These are phyloP conservation scores for Noctua comes DNA, from an alignment of 2,888 invertebrate species.

Conservation along the genomic window DNA sequence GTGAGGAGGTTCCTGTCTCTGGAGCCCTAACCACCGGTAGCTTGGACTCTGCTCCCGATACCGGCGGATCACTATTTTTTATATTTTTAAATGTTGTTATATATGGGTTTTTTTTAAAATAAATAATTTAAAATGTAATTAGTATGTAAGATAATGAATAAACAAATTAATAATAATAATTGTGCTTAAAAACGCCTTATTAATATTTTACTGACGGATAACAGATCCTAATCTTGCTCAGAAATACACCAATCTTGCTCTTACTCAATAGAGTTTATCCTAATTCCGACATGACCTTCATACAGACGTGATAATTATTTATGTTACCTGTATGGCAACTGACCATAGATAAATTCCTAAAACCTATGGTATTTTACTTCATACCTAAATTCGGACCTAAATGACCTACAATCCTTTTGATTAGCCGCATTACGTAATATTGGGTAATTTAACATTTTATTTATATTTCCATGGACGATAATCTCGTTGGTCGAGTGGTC, in stretches of 20 bases:
- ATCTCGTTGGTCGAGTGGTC: too few species aligned
- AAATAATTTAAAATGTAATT: too few species aligned
- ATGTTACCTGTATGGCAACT: slow-evolving; percentile 5
- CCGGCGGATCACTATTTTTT: too few species aligned
- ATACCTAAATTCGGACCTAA: slow-evolving; percentile 3
- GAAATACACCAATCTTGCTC: not conserved
- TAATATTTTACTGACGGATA: not conserved
- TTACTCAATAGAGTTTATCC: not conserved
- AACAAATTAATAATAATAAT: not conserved
- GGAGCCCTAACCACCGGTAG: too few species aligned
- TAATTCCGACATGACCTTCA: slow-evolving; percentile 5
- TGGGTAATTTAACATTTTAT: slow-evolving; percentile 4
- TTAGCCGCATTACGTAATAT: not conserved
- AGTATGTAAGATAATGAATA: too few species aligned
- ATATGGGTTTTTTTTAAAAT: too few species aligned
- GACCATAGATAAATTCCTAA: slow-evolving; percentile 7
- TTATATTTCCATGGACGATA: slow-evolving; percentile 7
- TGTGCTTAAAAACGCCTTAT: not conserved
- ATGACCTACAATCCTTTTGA: slow-evolving; percentile 22
- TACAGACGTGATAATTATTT: not conserved
- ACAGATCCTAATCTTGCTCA: not conserved
- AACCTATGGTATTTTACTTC: slow-evolving; percentile 13
- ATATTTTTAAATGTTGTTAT: too few species aligned
- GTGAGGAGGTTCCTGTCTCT: too few species aligned
- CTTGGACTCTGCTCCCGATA: too few species aligned